A percentile compares a stretch with the other conserved stretches of the same genome.
These are phyloP conservation scores for Gadus macrocephalus DNA, from an alignment of 2,113 vertebrate genomes.

Conservation along the genomic window DNA sequence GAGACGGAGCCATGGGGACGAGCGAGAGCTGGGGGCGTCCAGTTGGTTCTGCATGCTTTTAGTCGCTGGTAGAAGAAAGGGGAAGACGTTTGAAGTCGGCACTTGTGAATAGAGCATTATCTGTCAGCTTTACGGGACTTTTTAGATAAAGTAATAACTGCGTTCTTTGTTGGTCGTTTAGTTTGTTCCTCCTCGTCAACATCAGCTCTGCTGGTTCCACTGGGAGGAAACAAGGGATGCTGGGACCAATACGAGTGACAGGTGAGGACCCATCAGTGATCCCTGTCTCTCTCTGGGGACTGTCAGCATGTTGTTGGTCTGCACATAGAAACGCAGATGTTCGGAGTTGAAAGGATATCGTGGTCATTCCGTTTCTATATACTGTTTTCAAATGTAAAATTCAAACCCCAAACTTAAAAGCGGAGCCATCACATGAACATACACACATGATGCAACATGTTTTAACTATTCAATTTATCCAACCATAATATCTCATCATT, in stretches of 20 bases:
- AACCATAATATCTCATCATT: not conserved
- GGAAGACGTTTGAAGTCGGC: not conserved
- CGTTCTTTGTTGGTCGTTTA: no score
- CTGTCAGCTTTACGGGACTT: no score
- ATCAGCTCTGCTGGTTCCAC: no score
- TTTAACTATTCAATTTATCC: no score
- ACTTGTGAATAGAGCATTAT: not conserved
- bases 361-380: not conserved
- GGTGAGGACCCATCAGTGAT: conserved; percentile 43
- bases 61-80: not conserved
- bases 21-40: not conserved
- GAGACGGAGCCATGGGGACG: conserved; percentile 41
- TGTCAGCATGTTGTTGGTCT: not conserved
- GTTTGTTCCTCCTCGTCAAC: no score
- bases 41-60: not conserved
- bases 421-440: no score
- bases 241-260: conserved; percentile 66
- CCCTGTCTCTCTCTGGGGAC: not conserved
- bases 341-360: no score
- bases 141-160: no score
- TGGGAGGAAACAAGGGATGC: conserved; percentile 36
- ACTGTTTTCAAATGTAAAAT: not conserved
- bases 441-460: no score
- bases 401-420: not conserved
- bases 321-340: not conserved